Evolutionary conservation across 2,888 invertebrate genomes (phyloP).

Genomic region (Cosmia pyralina): DNA sequence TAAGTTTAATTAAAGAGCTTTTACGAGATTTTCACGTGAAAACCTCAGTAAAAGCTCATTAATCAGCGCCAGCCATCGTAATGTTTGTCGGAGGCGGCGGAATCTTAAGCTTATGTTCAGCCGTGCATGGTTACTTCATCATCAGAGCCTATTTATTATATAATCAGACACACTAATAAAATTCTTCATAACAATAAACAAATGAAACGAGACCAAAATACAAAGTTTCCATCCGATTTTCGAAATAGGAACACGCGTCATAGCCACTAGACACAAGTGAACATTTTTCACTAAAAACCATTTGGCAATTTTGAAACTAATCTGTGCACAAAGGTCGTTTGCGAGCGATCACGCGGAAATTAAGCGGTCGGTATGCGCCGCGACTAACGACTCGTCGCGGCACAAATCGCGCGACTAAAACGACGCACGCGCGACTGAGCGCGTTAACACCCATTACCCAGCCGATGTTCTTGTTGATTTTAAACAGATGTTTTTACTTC

Average conservation of each 20-base stretch:
- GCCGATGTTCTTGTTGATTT: conserved; percentile 38
- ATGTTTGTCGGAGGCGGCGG: background rate
- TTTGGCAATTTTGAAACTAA: conserved; percentile 63
- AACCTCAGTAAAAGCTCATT: background rate
- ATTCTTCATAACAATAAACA: background rate
- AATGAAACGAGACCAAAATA: background rate
- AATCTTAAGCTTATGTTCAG: background rate
- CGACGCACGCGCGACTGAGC: conserved; percentile 62
- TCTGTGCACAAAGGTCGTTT: conserved; percentile 61
- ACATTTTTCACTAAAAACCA: conserved; percentile 56
- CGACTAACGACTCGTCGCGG: conserved; percentile 58
- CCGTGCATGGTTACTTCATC: background rate
- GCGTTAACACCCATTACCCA: conserved; percentile 57
- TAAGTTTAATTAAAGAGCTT: background rate
- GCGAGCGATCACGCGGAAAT: conserved; percentile 64
- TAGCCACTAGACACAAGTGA: conserved; percentile 32
- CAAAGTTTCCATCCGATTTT: background rate
- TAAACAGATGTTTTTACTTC: conserved; percentile 27
- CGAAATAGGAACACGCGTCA: conserved; percentile 3
- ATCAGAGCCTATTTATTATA: background rate
- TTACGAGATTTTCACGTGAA: background rate
- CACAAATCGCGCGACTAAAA: conserved; percentile 67
- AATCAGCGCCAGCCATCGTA: background rate
- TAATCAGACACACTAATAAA: background rate
- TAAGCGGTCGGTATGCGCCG: conserved; percentile 58